phyloP scores from a whole-genome alignment of 2,888 invertebrate genomes.

The Melipona beecheii region DNA sequence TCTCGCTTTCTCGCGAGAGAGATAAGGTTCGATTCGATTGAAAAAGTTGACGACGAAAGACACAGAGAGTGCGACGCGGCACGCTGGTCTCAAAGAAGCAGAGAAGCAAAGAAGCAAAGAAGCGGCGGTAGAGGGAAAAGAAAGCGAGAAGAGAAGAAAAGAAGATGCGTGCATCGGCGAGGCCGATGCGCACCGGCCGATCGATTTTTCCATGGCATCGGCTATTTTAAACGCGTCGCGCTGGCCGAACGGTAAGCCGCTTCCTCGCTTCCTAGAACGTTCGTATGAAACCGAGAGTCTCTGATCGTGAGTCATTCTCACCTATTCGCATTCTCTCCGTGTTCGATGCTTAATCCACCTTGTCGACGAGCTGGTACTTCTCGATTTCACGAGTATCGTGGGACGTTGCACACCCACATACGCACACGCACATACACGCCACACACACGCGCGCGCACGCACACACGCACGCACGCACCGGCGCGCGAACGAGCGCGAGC shows the following conservation, averaged over 20 bases:
- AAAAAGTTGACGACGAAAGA: not conserved
- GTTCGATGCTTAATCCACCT: constrained; percentile 65
- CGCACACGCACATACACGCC: constrained; percentile 16
- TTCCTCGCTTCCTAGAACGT: constrained; percentile 51
- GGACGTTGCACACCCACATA: constrained; percentile 51
- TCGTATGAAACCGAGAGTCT: constrained; percentile 60
- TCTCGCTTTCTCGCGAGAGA: too few relatives aligned
- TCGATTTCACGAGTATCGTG: constrained; percentile 58
- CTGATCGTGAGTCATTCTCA: constrained; percentile 72
- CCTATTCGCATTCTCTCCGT: constrained; percentile 80
- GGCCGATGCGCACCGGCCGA: constrained; percentile 5
- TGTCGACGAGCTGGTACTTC: constrained; percentile 56
- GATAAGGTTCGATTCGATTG: not conserved
- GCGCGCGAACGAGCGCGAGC: constrained; percentile 18
- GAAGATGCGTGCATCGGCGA: not conserved
- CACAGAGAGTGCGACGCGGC: too few relatives aligned
- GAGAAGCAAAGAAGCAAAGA: too few relatives aligned
- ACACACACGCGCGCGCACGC: constrained; percentile 29
- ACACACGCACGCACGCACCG: not conserved
- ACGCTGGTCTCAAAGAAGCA: too few relatives aligned
- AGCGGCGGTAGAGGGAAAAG: too few relatives aligned
- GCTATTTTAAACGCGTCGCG: constrained; percentile 59
- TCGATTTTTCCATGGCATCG: constrained; percentile 49
- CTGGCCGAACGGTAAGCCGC: not conserved
- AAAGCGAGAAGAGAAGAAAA: not conserved